phyloP scores from a whole-genome alignment of 2,113 vertebrate genomes.

The Phodopus roborovskii region DNA sequence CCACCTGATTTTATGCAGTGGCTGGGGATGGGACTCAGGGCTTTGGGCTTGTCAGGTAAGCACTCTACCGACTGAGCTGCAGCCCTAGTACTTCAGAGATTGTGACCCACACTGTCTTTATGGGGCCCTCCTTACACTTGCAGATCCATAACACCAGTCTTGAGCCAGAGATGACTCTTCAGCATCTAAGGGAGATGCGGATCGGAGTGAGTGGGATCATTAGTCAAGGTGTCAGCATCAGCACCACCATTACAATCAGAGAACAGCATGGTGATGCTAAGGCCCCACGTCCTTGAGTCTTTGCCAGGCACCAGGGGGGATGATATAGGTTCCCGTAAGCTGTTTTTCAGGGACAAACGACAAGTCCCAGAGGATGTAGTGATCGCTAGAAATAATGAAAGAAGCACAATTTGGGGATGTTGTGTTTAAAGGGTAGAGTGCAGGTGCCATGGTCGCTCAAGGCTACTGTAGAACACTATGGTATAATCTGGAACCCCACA shows the following conservation, averaged over 20 bases:
- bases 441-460: neutral
- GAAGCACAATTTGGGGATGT: neutral
- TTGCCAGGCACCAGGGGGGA: neutral
- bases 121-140: neutral
- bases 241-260: slow-evolving; percentile 28
- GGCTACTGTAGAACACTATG: neutral
- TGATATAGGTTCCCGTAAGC: neutral
- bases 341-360: slow-evolving; percentile 25
- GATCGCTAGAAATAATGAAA: slow-evolving; percentile 36
- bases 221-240: neutral
- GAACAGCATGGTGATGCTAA: neutral
- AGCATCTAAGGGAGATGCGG: slow-evolving; percentile 40
- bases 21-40: neutral
- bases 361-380: neutral
- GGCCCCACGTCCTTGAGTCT: neutral
- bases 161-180: neutral
- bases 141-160: neutral
- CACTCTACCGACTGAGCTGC: neutral
- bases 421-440: neutral
- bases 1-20: neutral
- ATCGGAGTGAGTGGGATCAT: slow-evolving; percentile 12
- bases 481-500: neutral
- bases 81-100: neutral
- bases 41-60: neutral
- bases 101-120: neutral